Evolutionary conservation across 2,113 vertebrate species (phyloP).

Genomic region (Ciconia boyciana): DNA sequence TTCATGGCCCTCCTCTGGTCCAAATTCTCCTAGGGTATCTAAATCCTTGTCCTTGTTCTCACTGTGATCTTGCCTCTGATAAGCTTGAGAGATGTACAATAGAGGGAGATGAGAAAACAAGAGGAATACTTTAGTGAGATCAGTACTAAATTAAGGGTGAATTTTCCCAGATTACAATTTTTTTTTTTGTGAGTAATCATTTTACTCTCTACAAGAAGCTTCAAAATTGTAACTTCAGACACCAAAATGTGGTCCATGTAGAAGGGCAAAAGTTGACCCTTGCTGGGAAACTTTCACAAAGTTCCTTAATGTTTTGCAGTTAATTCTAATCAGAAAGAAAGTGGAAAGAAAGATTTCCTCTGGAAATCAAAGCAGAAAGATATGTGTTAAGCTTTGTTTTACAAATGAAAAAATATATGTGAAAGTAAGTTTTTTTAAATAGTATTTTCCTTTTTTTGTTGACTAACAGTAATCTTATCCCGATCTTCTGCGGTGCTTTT

Average conservation of each 20-base stretch:
- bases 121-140: neutral
- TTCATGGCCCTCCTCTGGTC: neutral
- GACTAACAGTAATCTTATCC: neutral
- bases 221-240: neutral
- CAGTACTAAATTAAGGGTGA: neutral
- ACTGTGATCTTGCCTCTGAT: neutral
- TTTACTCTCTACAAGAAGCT: neutral
- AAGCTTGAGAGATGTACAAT: neutral
- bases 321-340: neutral
- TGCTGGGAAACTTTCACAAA: neutral
- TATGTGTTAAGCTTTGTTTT: neutral
- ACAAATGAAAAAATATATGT: neutral
- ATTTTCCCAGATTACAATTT: neutral
- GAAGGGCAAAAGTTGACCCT: neutral
- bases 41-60: neutral
- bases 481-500: neutral
- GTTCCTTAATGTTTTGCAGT: neutral
- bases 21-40: neutral
- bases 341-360: neutral
- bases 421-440: neutral
- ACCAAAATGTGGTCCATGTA: neutral
- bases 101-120: neutral
- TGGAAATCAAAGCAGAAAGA: neutral
- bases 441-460: neutral
- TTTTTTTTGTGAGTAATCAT: neutral